phyloP scores from a whole-genome alignment of 2,797 vertebrate species.

The Rachycentron canadum region DNA sequence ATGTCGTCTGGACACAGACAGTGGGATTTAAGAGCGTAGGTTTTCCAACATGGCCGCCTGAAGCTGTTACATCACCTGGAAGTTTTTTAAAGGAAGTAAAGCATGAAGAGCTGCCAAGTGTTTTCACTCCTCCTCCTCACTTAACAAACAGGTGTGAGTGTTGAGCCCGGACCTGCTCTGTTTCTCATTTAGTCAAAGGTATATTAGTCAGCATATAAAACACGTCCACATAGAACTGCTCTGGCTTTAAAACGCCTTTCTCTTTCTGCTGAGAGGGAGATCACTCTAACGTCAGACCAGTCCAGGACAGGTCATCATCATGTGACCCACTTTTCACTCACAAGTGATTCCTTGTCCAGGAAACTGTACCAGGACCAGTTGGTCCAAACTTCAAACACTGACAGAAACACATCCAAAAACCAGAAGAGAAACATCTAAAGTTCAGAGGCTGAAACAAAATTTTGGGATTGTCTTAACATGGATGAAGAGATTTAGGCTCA shows the following conservation, averaged over 20 bases:
- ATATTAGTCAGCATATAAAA: neutral
- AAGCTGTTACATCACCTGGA: conserved; percentile 40
- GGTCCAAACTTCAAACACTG: conserved; percentile 35
- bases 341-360: conserved; percentile 8
- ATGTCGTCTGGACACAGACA: neutral
- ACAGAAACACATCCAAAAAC: conserved; percentile 38
- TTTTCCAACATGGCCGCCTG: neutral
- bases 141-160: conserved; percentile 18
- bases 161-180: neutral
- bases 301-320: neutral
- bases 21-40: neutral
- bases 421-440: conserved; percentile 13
- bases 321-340: conserved; percentile 50
- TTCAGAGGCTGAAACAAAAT: neutral
- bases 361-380: conserved; percentile 35
- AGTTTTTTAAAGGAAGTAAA: conserved; percentile 36
- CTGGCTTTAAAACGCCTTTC: too few species aligned
- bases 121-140: conserved; percentile 29
- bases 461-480: neutral
- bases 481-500: neutral
- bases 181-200: neutral
- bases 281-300: neutral
- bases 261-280: neutral
- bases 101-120: conserved; percentile 23
- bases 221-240: neutral